Base-by-base conservation (phyloP, 1,140 invertebrate species). In the Pseudoatta argentina region DNA sequence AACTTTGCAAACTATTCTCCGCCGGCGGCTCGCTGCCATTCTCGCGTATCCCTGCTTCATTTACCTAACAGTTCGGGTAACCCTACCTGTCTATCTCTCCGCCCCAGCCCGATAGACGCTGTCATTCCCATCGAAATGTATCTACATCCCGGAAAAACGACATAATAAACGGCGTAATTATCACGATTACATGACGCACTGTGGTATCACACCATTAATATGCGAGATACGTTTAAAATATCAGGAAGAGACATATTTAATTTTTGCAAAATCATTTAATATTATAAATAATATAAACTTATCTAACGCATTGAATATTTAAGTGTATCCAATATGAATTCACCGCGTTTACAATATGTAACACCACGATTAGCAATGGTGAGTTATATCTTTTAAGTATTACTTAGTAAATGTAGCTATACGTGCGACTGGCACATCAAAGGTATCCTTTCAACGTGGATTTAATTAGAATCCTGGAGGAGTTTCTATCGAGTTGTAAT, bases 1-100 rank as follows among this genome's bases (percentile, higher is more conserved):
- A 91, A 92, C 91, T 92, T 92, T 79, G 85, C 79, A n/a, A 92
- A 92, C 91, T 91, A 92, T 91, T 91, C 91, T 85, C 79, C 61
- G 69, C 78, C 86, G 75, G 21, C 73, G 66, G 59, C 39, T 72
- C 61, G 71, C 44, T 75, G 76, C 76, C 77, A 61, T 82, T 86
- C 76, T 71, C 59, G 27, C 67, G 44, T 85, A 83, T 78, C 79
- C 86, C 82, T 69, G 61, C 78, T 86, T 78, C 72, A 77, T 89
- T 86, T 89, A 51, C 39, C 59, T 78, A 76, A 91, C 87, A 89
- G 71, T 79, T 39, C 48, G 71, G 30, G 34, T 67, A 59, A 59
- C 77, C 53, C 55, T 77, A 18, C 30, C 57, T 73, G 24, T 18
- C 24, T 12, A 53, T 86, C 63, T 87, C 55, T 27, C 4, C 24